Base-by-base conservation (phyloP, 1,140 invertebrate genomes). In the Sitobion miscanthi region DNA sequence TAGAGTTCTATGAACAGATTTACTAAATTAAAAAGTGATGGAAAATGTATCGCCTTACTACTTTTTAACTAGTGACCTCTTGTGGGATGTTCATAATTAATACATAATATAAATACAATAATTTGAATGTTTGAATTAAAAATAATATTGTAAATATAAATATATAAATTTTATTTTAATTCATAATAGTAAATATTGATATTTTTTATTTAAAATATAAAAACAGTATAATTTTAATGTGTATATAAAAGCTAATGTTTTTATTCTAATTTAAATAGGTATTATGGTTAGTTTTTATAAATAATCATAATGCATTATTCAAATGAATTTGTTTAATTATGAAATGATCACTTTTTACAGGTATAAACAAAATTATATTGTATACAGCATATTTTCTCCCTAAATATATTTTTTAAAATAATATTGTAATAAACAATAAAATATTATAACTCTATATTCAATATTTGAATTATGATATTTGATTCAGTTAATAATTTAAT, bases 391-490 rank as follows among this genome's bases (percentile, higher is more conserved):
- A 49, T 21, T 49, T 49, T 35, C 3, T 0, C n/a, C 30, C 86
- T 49, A 87, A 49, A 17, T 57, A 38, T 88, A 35, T 88, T n/a
- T 2, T 21, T 88, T 52, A 89, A 54, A 89, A 23, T 38, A 54
- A 25, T 88, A 77, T 49, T 30, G 11, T n/a, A 45, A 45, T 87
- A 88, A 52, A 49, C 21, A 30, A 88, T 38, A 57, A 89, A 89
- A 54, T 54, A 89, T 89, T 54, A 89, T 20, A 38, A 89, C 1
- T 54, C n/a, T 57, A 14, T 35, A 57, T 89, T 57, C n/a, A 57
- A 38, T 54, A 54, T 89, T 54, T 89, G 49, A 25, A 89, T 89
- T 89, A 89, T 89, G 52, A 30, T 89, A 57, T 23, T 89, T 54
- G 21, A 89, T 54, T 89, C 49, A 89, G 23, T 54, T 25, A 30